Conservation (phyloP, 2,797 vertebrate species). For the Pithecia hirsuta region DNA sequence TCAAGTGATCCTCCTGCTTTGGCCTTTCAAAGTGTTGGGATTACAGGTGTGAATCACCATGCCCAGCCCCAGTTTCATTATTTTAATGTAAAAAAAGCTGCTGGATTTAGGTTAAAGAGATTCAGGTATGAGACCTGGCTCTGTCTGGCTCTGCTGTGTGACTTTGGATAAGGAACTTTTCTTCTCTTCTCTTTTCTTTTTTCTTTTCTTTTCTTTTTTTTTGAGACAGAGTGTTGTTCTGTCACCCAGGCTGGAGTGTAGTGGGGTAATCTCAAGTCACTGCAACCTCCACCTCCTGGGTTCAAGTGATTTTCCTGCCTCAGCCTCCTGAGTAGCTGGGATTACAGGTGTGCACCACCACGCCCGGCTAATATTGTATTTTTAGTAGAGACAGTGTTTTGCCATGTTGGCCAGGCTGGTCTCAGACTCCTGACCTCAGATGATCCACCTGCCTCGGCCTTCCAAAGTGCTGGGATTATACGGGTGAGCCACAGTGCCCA, state of each 20-base stretch:
- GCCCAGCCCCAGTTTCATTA: neutral
- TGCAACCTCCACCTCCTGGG: neutral
- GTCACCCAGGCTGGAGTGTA: neutral
- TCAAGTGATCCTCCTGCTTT: neutral
- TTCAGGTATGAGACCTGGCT: neutral
- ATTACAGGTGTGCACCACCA: neutral
- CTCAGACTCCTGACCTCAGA: neutral
- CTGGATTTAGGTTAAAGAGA: neutral
- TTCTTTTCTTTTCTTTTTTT: neutral
- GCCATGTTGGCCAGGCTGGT: neutral
- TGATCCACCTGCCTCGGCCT: neutral
- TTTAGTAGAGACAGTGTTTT: neutral
- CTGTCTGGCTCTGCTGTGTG: neutral
- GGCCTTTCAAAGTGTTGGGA: neutral
- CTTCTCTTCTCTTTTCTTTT: neutral
- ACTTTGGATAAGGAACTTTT: neutral
- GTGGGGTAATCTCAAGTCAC: neutral
- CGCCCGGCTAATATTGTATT: neutral
- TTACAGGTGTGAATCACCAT: neutral
- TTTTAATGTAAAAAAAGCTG: neutral
- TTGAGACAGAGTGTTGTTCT: neutral
- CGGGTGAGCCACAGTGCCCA: no score
- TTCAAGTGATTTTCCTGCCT: neutral
- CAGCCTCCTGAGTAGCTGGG: neutral
- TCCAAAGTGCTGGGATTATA: neutral